Percentiles rank a stretch among this genome's conserved stretches.
These are phyloP conservation scores for Tautogolabrus adspersus DNA, from an alignment of 2,113 vertebrate species.

Conservation along the genomic window DNA sequence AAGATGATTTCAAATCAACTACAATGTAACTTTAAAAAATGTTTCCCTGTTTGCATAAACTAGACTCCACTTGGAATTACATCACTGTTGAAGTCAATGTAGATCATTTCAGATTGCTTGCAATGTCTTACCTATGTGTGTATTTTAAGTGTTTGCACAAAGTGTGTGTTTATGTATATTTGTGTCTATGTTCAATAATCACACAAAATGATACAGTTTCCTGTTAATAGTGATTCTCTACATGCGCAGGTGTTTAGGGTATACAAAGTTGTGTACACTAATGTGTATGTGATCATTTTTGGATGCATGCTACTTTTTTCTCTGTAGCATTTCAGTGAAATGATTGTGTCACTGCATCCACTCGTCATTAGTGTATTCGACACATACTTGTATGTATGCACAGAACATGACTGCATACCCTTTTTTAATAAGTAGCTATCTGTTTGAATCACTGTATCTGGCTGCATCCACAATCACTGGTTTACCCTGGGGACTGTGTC, in stretches of 20 bases:
- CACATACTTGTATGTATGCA: constrained; percentile 37
- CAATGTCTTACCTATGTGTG: background rate
- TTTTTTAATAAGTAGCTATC: constrained; percentile 60
- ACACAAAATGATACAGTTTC: constrained; percentile 8
- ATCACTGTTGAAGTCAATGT: constrained; percentile 23
- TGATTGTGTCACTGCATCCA: constrained; percentile 39
- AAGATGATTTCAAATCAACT: constrained; percentile 28
- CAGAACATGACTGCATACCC: constrained; percentile 38
- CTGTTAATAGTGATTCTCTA: constrained; percentile 16
- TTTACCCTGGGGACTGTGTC: constrained; percentile 50
- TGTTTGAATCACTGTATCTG: constrained; percentile 66
- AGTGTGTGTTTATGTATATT: constrained; percentile 7
- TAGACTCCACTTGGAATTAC: constrained; percentile 20
- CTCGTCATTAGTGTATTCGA: constrained; percentile 37
- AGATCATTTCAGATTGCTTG: constrained; percentile 4
- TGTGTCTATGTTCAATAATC: constrained; percentile 17
- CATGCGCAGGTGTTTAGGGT: constrained; percentile 14
- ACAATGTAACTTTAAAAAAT: constrained; percentile 7
- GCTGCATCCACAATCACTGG: constrained; percentile 41
- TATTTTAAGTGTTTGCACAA: constrained; percentile 21
- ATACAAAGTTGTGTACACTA: background rate
- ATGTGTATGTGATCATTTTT: constrained; percentile 38
- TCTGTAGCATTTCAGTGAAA: constrained; percentile 41
- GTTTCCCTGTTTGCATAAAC: constrained; percentile 4
- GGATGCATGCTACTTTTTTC: constrained; percentile 33